These are phyloP conservation scores for Salvelinus sp. DNA, from an alignment of 2,113 vertebrate species.

Conservation along the genomic window DNA sequence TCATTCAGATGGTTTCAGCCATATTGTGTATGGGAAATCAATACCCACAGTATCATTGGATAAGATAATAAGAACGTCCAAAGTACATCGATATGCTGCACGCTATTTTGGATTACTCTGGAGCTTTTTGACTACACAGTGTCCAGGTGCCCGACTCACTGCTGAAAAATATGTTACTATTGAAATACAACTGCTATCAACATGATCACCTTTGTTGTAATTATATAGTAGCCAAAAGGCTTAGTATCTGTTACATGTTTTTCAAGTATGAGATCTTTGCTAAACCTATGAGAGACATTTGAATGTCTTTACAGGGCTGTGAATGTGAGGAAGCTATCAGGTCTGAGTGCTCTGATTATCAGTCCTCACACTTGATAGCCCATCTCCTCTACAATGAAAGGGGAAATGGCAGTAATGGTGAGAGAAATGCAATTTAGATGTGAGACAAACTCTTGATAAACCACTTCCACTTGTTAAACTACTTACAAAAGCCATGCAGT, in stretches of 20 bases:
- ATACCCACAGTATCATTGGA: not conserved
- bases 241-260: not conserved
- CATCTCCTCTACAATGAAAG: constrained; percentile 37
- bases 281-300: constrained; percentile 35
- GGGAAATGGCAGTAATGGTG: constrained; percentile 54
- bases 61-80: not conserved
- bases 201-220: not conserved
- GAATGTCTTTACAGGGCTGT: constrained; percentile 37
- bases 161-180: not conserved
- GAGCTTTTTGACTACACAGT: too few relatives aligned
- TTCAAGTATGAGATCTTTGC: not conserved
- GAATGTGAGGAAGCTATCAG: constrained; percentile 32
- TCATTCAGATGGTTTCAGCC: too few relatives aligned
- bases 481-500: constrained; percentile 44
- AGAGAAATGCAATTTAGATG: constrained; percentile 66
- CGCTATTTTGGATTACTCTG: too few relatives aligned
- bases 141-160: too few relatives aligned
- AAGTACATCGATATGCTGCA: not conserved
- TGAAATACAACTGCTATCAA: not conserved
- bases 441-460: constrained; percentile 65
- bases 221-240: too few relatives aligned
- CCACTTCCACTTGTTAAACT: constrained; percentile 56
- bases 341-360: constrained; percentile 45
- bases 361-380: constrained; percentile 52
- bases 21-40: not conserved